A percentile compares a stretch with the other conserved stretches of the same genome.
Conservation (phyloP, 2,888 invertebrate species). For the Calliopum simillimum region DNA sequence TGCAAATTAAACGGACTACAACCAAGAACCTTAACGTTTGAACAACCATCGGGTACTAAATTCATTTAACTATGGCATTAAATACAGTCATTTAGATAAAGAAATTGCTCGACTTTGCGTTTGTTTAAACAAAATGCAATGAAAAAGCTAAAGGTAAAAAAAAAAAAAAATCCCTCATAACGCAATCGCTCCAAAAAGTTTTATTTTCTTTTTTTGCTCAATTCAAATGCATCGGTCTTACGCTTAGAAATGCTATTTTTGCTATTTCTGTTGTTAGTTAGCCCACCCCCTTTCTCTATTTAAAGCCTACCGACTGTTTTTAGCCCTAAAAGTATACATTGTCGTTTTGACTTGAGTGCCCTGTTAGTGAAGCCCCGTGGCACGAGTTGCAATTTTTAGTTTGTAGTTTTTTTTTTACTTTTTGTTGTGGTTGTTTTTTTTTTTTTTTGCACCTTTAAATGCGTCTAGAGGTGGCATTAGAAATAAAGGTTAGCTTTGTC, state of each 20-base stretch:
- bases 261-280: too few relatives aligned
- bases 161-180: background rate
- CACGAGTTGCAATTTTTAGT: constrained; percentile 3
- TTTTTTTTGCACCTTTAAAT: background rate
- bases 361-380: background rate
- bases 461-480: constrained; percentile 37
- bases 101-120: constrained; percentile 38
- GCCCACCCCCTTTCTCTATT: too few relatives aligned
- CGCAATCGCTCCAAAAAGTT: too few relatives aligned
- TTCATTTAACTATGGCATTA: constrained; percentile 42
- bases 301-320: too few relatives aligned
- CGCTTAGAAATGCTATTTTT: too few relatives aligned
- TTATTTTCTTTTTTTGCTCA: too few relatives aligned
- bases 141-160: constrained; percentile 24
- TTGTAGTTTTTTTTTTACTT: background rate
- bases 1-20: background rate
- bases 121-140: constrained; percentile 20
- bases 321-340: too few relatives aligned
- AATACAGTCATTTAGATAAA: constrained; percentile 52
- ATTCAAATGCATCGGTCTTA: too few relatives aligned
- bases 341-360: background rate
- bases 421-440: background rate
- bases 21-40: constrained; percentile 38
- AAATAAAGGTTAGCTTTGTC: constrained; percentile 18
- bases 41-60: constrained; percentile 48